Percentiles rank a stretch among this genome's conserved stretches.
These are phyloP conservation scores for Betta splendens DNA, from an alignment of 2,797 vertebrate species.

Conservation along the genomic window DNA sequence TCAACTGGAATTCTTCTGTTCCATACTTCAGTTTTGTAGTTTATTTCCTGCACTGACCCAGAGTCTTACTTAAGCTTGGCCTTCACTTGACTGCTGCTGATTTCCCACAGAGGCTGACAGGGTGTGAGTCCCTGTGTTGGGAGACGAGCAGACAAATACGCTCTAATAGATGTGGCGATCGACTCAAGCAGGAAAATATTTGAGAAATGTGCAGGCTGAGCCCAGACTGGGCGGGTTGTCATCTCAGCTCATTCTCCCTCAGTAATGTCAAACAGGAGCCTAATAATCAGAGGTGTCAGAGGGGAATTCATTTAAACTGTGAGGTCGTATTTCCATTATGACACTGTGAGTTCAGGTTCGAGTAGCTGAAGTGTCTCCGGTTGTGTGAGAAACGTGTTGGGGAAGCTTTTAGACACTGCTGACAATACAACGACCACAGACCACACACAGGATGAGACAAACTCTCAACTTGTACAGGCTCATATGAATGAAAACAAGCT, in stretches of 20 bases:
- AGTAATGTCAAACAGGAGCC: conserved; percentile 44
- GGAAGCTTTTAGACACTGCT: too few species aligned
- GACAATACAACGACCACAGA: too few species aligned
- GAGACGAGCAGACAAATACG: conserved; percentile 47
- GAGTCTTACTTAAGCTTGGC: too few species aligned
- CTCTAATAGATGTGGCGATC: conserved; percentile 70
- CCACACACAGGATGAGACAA: too few species aligned
- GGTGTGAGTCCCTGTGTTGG: conserved; percentile 12
- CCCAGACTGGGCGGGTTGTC: conserved; percentile 67
- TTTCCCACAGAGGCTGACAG: conserved; percentile 17
- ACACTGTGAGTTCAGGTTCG: neutral
- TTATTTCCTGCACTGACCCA: too few species aligned
- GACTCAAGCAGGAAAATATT: conserved; percentile 79
- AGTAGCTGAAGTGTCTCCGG: neutral
- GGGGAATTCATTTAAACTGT: conserved; percentile 19
- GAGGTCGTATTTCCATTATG: neutral
- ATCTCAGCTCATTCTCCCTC: conserved; percentile 59
- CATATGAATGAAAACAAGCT: too few species aligned
- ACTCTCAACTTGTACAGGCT: too few species aligned
- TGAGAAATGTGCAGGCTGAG: conserved; percentile 71
- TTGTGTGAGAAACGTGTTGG: too few species aligned
- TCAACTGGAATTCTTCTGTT: too few species aligned
- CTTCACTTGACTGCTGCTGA: conserved; percentile 24
- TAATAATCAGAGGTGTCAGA: conserved; percentile 33
- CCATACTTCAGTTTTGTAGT: too few species aligned